Evolutionary conservation across 1,140 invertebrate species (phyloP).

Genomic region (Ephestia elutella): DNA sequence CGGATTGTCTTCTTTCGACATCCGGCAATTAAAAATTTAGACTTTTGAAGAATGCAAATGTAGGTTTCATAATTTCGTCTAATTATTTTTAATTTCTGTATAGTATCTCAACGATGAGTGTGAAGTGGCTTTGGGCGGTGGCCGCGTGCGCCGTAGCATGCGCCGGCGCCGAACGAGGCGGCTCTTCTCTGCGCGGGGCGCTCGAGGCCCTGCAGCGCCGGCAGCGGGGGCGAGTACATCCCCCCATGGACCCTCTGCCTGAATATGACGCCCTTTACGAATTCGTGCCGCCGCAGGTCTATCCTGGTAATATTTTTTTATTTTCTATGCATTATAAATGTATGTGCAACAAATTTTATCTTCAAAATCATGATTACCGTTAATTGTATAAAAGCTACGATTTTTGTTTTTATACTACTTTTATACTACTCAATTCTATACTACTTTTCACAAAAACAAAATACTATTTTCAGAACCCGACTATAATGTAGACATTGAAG

Average conservation of each 20-base stretch:
- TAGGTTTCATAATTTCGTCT: too few species aligned
- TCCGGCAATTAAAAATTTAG: too few species aligned
- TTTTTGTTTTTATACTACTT: too few species aligned
- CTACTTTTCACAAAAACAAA: too few species aligned
- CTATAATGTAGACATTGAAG: slow-evolving; percentile 52
- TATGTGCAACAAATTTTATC: too few species aligned
- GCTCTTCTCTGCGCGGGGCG: slow-evolving; percentile 61
- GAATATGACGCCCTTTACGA: slow-evolving; percentile 61
- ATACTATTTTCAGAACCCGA: slow-evolving; percentile 58
- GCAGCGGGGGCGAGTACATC: slow-evolving; percentile 51
- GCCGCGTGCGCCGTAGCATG: slow-evolving; percentile 34
- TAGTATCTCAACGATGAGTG: slow-evolving; percentile 27
- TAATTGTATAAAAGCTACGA: too few species aligned
- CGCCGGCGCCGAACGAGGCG: slow-evolving; percentile 42
- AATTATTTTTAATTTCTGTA: not conserved
- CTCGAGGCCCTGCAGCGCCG: slow-evolving; percentile 66
- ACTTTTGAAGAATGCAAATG: too few species aligned
- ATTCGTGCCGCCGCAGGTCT: slow-evolving; percentile 50
- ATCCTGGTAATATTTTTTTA: slow-evolving; percentile 37
- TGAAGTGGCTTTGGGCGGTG: slow-evolving; percentile 42
- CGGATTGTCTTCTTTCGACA: too few species aligned
- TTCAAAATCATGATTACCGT: too few species aligned
- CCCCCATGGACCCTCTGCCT: slow-evolving; percentile 27
- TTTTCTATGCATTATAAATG: not conserved
- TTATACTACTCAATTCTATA: too few species aligned